Conservation (phyloP, 2,113 vertebrate genomes). For the Phrynosoma platyrhinos region DNA sequence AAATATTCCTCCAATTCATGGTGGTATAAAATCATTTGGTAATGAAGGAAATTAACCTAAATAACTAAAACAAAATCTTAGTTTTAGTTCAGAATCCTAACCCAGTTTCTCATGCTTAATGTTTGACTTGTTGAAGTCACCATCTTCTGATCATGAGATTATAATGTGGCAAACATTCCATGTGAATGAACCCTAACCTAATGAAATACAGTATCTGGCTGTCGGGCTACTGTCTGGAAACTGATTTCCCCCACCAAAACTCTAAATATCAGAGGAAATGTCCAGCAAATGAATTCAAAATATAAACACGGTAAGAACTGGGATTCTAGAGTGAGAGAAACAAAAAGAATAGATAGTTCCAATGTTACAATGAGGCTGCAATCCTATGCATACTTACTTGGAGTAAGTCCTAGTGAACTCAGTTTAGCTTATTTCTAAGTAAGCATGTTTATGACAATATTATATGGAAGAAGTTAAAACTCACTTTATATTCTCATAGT, state of each 20-base stretch:
- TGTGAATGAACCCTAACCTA: constrained; percentile 2
- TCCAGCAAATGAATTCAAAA: not conserved
- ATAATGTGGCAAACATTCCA: not conserved
- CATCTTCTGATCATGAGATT: not conserved
- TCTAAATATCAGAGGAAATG: not conserved
- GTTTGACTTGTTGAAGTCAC: not conserved
- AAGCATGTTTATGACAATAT: not conserved
- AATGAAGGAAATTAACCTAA: not conserved
- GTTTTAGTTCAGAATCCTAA: not conserved
- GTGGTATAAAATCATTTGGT: not conserved
- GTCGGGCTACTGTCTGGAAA: not conserved
- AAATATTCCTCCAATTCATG: not conserved
- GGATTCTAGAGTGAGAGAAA: not conserved
- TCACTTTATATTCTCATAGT: not conserved
- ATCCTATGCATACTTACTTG: not conserved
- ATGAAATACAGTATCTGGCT: not conserved
- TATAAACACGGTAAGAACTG: not conserved
- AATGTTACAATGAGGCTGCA: not conserved
- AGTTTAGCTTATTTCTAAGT: not conserved
- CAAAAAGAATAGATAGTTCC: not conserved
- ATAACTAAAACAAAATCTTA: not conserved
- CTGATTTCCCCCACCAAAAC: not conserved
- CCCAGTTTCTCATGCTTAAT: not conserved
- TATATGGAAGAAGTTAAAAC: not conserved
- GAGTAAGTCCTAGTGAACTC: not conserved